These are phyloP conservation scores for Drosophila peninsularis DNA, from an alignment of 2,888 invertebrate species.

Conservation along the genomic window DNA sequence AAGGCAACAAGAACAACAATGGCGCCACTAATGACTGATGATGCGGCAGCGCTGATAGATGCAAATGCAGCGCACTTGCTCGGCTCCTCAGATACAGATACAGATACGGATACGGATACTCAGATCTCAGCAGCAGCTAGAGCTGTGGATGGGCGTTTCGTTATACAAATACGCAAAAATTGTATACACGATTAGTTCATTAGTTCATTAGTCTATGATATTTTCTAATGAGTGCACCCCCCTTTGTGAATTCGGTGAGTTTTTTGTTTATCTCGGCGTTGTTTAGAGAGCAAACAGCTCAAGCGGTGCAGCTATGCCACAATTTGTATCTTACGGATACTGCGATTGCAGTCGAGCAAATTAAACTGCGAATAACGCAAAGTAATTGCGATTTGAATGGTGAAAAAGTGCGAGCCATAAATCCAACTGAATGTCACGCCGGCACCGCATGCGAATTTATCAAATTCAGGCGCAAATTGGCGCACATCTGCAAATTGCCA, in stretches of 20 bases:
- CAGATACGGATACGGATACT: constrained; percentile 17
- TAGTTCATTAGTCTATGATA: constrained; percentile 31
- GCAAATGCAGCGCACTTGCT: constrained; percentile 54
- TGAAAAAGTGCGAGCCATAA: constrained; percentile 80
- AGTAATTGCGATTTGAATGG: constrained; percentile 81
- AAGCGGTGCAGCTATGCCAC: constrained; percentile 37
- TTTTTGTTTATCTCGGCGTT: constrained; percentile 53
- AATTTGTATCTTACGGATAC: constrained; percentile 30
- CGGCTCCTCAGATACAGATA: constrained; percentile 14
- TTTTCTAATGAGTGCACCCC: constrained; percentile 36
- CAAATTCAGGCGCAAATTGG: constrained; percentile 79
- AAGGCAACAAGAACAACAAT: constrained; percentile 39
- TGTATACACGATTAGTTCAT: constrained; percentile 35
- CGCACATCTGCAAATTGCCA: constrained; percentile 76
- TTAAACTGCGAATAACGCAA: constrained; percentile 80
- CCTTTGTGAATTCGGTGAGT: constrained; percentile 8
- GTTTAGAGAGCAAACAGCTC: constrained; percentile 63
- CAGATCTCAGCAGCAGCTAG: constrained; percentile 2
- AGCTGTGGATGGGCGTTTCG: no score
- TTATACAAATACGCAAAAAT: constrained; percentile 47
- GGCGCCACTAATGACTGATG: constrained; percentile 82
- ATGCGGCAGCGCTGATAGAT: constrained; percentile 80
- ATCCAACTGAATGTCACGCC: constrained; percentile 82
- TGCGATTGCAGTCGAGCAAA: constrained; percentile 45
- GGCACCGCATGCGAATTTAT: constrained; percentile 81